A percentile compares a stretch with the other conserved stretches of the same genome.
These are phyloP conservation scores for Aptenodytes patagonicus DNA, from an alignment of 2,113 vertebrate species.

Conservation along the genomic window DNA sequence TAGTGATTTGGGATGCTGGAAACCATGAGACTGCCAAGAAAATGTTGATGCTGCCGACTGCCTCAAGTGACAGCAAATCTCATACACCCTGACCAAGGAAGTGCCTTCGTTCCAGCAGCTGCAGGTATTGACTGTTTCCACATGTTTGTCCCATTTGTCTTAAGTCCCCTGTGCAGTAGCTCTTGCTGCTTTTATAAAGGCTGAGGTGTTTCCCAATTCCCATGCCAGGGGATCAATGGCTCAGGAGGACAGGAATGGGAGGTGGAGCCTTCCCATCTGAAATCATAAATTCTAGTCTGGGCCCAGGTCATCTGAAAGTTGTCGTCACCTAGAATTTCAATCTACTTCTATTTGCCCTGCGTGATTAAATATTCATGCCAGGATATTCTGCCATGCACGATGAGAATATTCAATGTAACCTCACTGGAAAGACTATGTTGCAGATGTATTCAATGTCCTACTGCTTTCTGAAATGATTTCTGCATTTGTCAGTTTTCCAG, in stretches of 20 bases:
- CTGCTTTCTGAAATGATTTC: constrained; percentile 24
- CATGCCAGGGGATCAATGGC: background rate
- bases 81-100: background rate
- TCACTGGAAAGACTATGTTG: background rate
- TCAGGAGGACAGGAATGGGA: background rate
- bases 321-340: constrained; percentile 33
- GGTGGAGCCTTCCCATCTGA: background rate
- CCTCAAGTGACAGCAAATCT: background rate
- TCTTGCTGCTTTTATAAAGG: background rate
- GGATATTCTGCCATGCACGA: background rate
- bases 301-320: constrained; percentile 34
- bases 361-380: constrained; percentile 45
- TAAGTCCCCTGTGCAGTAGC: background rate
- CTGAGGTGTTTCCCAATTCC: background rate
- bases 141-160: background rate
- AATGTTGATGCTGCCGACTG: background rate
- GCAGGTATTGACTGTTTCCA: background rate
- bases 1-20: background rate
- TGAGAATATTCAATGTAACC: constrained; percentile 34
- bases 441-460: background rate
- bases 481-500: background rate
- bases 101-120: background rate
- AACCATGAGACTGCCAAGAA: background rate
- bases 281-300: constrained; percentile 30
- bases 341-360: constrained; percentile 39